Conservation (phyloP, 2,888 invertebrate species). For the Pimpla rufipes region DNA sequence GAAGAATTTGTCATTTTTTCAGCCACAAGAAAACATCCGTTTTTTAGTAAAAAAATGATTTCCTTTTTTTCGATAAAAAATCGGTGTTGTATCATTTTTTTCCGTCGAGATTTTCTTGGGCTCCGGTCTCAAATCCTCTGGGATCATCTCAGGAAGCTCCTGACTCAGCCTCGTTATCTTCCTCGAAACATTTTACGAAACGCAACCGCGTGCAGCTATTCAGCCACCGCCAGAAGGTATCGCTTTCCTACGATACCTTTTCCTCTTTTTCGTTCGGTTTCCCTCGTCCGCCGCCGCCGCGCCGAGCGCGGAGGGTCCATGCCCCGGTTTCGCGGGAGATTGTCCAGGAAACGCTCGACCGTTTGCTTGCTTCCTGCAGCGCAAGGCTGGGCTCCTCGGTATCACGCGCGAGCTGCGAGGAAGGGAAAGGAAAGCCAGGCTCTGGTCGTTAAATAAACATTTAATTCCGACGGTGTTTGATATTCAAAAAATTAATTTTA, state of each 20-base stretch:
- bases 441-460: too few relatives aligned
- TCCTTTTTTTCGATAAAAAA: too few relatives aligned
- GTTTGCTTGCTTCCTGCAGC: slow-evolving; percentile 48
- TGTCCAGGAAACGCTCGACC: slow-evolving; percentile 57
- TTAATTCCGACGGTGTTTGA: too few relatives aligned
- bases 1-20: too few relatives aligned
- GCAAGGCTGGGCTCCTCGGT: not conserved
- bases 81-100: too few relatives aligned
- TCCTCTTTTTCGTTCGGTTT: slow-evolving; percentile 7
- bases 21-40: too few relatives aligned
- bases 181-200: not conserved
- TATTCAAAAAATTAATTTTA: too few relatives aligned
- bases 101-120: not conserved
- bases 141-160: not conserved
- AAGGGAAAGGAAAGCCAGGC: too few relatives aligned
- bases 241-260: slow-evolving; percentile 13
- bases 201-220: not conserved
- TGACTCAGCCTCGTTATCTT: not conserved
- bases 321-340: slow-evolving; percentile 54
- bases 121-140: not conserved
- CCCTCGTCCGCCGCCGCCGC: not conserved
- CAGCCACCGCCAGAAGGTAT: not conserved
- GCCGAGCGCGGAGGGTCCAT: not conserved
- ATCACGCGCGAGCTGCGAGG: too few relatives aligned
- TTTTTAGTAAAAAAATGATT: too few relatives aligned